Conservation (phyloP, 2,797 vertebrate genomes). For the Nasua narica region DNA sequence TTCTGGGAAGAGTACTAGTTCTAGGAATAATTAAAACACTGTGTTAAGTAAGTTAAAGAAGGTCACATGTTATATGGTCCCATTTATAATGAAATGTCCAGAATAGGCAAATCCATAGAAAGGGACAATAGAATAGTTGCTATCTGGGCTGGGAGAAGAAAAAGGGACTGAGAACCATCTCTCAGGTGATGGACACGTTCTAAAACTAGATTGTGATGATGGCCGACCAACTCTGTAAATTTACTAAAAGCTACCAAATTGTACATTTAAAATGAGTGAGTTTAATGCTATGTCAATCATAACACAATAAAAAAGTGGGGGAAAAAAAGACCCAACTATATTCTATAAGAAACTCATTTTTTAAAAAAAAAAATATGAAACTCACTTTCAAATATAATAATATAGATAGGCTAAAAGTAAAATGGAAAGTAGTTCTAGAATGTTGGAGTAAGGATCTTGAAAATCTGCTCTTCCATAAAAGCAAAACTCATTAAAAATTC, state of each 20-base stretch:
- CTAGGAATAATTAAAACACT: conserved; percentile 23
- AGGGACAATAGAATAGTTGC: not conserved
- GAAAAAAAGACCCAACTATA: not conserved
- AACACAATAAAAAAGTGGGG: not conserved
- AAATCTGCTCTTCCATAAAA: not conserved
- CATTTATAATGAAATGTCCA: not conserved
- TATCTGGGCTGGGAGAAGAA: not conserved
- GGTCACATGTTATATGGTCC: not conserved
- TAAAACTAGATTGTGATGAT: conserved; percentile 24
- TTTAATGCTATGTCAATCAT: conserved; percentile 28
- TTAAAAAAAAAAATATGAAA: not conserved
- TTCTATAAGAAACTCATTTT: not conserved
- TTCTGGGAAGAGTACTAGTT: conserved; percentile 1
- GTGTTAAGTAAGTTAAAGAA: not conserved
- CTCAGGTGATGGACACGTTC: not conserved
- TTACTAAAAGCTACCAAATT: conserved; percentile 38
- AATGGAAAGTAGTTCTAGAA: conserved; percentile 16
- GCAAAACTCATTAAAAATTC: not conserved
- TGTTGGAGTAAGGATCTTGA: not conserved
- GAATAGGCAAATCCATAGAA: not conserved
- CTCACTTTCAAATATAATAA: conserved; percentile 24
- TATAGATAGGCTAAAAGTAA: conserved; percentile 30
- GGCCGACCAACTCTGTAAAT: conserved; percentile 18
- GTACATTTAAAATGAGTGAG: conserved; percentile 41
- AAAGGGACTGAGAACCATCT: not conserved